Evolutionary conservation across 2,797 vertebrate genomes (phyloP).

Genomic region (Myotis planiceps): DNA sequence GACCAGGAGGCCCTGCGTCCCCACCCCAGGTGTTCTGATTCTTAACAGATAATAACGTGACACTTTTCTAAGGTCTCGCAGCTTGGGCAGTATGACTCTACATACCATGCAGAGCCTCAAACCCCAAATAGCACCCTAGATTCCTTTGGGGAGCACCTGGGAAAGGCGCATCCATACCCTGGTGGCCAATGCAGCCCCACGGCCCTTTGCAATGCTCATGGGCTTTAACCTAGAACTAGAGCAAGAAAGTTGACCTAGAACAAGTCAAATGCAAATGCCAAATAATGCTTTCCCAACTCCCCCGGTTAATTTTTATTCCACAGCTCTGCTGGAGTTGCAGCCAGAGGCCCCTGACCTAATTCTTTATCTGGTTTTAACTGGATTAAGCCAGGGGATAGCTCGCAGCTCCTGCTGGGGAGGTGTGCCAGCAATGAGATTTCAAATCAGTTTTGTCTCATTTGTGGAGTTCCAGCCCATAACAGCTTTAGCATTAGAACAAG

Average conservation of each 20-base stretch:
- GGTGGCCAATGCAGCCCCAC: neutral
- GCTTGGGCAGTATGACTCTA: neutral
- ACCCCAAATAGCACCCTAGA: neutral
- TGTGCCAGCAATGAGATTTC: neutral
- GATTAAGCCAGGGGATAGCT: slow-evolving; percentile 55
- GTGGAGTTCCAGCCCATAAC: neutral
- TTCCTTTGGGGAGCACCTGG: neutral
- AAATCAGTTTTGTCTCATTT: neutral
- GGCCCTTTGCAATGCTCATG: neutral
- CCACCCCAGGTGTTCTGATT: neutral
- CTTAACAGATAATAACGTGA: neutral
- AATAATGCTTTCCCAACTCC: neutral
- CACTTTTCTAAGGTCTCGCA: neutral
- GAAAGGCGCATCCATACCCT: neutral
- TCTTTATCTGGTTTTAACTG: slow-evolving; percentile 72
- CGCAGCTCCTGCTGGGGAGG: neutral
- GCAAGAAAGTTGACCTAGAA: slow-evolving; percentile 12
- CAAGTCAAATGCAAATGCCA: neutral
- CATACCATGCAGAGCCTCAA: neutral
- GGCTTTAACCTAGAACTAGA: neutral
- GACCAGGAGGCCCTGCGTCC: neutral
- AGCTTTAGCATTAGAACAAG: neutral
- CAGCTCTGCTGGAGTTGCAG: slow-evolving; percentile 22
- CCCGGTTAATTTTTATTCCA: slow-evolving; percentile 50
- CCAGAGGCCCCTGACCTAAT: slow-evolving; percentile 71